Conservation (phyloP, 2,113 vertebrate genomes). For the Mionectes macconnelli region DNA sequence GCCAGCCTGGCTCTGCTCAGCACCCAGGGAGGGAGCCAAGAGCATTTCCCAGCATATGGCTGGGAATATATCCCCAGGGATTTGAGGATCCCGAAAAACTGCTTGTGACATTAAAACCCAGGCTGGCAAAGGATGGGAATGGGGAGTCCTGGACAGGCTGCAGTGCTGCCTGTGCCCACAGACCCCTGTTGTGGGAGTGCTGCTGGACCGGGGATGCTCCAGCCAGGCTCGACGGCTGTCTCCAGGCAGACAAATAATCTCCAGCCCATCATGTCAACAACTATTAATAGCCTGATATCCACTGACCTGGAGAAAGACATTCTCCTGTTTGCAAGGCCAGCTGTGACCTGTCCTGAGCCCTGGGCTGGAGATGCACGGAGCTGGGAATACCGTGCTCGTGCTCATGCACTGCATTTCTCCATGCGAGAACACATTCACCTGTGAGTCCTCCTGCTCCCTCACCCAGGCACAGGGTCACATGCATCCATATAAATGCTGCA, state of each 20-base stretch:
- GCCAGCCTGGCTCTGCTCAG: neutral
- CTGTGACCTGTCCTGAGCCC: neutral
- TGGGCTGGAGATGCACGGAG: accelerated
- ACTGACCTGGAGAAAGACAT: neutral
- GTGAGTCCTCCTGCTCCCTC: neutral
- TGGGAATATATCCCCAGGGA: neutral
- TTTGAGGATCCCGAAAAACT: neutral
- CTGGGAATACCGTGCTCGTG: accelerated
- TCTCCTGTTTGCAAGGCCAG: neutral
- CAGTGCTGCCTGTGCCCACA: accelerated
- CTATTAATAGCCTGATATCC: neutral
- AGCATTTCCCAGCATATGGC: accelerated
- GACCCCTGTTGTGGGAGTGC: neutral
- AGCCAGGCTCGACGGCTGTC: accelerated
- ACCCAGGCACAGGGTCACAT: neutral
- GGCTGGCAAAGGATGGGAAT: neutral
- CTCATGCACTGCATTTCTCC: neutral
- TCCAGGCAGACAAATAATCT: neutral
- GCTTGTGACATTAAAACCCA: neutral
- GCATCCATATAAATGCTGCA: accelerated
- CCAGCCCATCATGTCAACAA: neutral
- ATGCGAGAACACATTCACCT: neutral
- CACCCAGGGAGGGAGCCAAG: neutral
- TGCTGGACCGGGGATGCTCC: accelerated
- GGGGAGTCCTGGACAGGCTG: accelerated